Percentiles rank a stretch among this genome's conserved stretches.
phyloP scores from a whole-genome alignment of 1,140 invertebrate genomes.

The Aphelenchoides besseyi region DNA sequence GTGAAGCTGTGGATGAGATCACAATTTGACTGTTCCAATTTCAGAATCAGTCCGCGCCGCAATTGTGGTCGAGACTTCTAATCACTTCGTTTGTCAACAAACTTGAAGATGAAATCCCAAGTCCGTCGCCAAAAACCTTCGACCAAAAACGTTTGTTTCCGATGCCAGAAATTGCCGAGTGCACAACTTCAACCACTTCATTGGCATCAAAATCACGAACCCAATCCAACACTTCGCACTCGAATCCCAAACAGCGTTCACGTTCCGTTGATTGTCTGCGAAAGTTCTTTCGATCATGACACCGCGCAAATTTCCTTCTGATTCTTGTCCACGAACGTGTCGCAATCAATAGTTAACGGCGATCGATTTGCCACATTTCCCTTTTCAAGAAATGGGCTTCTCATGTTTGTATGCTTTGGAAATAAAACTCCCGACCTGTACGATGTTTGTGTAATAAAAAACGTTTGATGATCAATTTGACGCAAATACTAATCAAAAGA shows the following conservation, averaged over 20 bases:
- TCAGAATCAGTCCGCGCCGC: constrained; percentile 26
- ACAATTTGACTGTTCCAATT: background rate
- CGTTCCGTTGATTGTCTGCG: background rate
- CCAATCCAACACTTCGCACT: background rate
- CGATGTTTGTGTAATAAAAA: too few species aligned
- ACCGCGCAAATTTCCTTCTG: too few species aligned
- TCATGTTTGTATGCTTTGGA: background rate
- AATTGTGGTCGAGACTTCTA: constrained; percentile 31
- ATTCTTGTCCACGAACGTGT: background rate
- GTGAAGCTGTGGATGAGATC: background rate
- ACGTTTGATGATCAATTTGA: too few species aligned
- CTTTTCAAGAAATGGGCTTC: background rate
- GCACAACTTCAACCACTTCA: background rate
- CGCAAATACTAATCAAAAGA: too few species aligned
- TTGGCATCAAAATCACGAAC: background rate
- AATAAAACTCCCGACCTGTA: background rate
- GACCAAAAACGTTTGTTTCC: background rate
- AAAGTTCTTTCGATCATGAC: too few species aligned
- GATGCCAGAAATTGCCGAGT: constrained; percentile 7
- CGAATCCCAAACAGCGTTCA: background rate
- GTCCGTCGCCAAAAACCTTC: constrained; percentile 2
- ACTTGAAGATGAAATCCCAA: constrained; percentile 38
- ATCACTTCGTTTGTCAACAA: constrained; percentile 38
- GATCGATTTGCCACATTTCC: too few species aligned
- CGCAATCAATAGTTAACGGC: too few species aligned